Conservation (phyloP, 2,888 invertebrate species). For the Parnassius glacialis region DNA sequence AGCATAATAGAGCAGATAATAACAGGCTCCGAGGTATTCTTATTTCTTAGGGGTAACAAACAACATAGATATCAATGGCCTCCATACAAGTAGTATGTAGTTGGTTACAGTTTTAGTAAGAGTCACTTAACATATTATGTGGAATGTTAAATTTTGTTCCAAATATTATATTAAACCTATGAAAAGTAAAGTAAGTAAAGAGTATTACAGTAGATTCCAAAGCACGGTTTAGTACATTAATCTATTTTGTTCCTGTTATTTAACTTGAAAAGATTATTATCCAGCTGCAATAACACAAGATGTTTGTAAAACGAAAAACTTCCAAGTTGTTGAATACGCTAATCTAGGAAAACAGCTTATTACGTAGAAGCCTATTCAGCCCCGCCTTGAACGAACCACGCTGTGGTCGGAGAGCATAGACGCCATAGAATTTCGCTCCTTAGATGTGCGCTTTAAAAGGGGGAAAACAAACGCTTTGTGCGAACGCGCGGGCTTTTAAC, state of each 20-base stretch:
- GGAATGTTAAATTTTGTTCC: too few species aligned
- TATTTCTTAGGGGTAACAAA: too few species aligned
- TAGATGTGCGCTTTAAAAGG: constrained; percentile 26
- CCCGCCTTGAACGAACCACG: constrained; percentile 25
- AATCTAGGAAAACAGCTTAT: constrained; percentile 28
- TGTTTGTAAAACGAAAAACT: constrained; percentile 18
- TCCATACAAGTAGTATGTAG: too few species aligned
- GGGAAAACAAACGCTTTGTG: constrained; percentile 27
- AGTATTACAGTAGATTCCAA: too few species aligned
- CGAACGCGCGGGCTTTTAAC: constrained; percentile 21
- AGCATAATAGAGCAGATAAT: too few species aligned
- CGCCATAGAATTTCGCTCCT: constrained; percentile 26
- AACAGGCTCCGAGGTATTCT: too few species aligned
- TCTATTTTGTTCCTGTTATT: neutral
- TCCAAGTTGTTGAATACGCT: constrained; percentile 24
- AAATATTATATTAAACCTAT: too few species aligned
- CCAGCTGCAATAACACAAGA: constrained; percentile 15
- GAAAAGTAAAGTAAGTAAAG: too few species aligned
- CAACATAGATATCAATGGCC: too few species aligned
- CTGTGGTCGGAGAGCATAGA: constrained; percentile 24
- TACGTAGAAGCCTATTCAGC: constrained; percentile 24
- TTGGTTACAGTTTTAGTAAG: too few species aligned
- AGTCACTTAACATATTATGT: too few species aligned
- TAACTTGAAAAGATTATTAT: constrained; percentile 1
- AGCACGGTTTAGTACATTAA: too few species aligned